phyloP scores from a whole-genome alignment of 1,140 invertebrate genomes.

The Drosophila melanogaster region DNA sequence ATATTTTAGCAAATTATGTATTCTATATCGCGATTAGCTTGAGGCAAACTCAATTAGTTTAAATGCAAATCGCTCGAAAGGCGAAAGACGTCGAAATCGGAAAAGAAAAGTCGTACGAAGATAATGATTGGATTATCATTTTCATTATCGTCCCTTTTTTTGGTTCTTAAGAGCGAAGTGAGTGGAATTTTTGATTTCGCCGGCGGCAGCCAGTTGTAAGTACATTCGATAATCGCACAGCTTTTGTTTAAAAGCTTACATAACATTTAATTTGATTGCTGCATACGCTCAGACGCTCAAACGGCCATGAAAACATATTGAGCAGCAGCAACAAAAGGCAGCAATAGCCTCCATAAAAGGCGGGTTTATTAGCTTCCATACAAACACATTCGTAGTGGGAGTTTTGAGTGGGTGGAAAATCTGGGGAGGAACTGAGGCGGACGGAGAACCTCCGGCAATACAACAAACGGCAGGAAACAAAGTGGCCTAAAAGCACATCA shows the following conservation, averaged over 20 bases:
- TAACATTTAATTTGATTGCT: constrained; percentile 82
- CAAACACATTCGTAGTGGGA: constrained; percentile 44
- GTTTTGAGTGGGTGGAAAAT: constrained; percentile 10
- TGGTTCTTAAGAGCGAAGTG: constrained; percentile 6
- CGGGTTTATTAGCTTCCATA: constrained; percentile 79
- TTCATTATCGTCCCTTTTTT: constrained; percentile 42
- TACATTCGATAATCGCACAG: constrained; percentile 44
- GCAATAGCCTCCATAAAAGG: constrained; percentile 58
- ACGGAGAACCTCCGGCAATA: constrained; percentile 39
- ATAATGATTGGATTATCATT: constrained; percentile 74
- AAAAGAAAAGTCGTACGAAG: constrained; percentile 7
- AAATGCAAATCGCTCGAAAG: constrained; percentile 66
- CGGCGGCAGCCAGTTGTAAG: constrained; percentile 22
- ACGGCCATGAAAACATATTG: constrained; percentile 81
- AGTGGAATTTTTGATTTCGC: constrained; percentile 52
- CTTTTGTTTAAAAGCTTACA: constrained; percentile 72
- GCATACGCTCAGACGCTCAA: constrained; percentile 74
- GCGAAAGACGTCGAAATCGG: not conserved
- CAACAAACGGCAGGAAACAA: constrained; percentile 57
- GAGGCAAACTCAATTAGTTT: constrained; percentile 74
- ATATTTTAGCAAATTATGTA: constrained; percentile 44
- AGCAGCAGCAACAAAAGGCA: constrained; percentile 49
- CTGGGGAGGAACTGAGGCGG: constrained; percentile 6
- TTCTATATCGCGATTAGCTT: constrained; percentile 50
- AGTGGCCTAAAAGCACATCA: constrained; percentile 70